phyloP scores from a whole-genome alignment of 2,113 vertebrate genomes.

The Otis tarda region DNA sequence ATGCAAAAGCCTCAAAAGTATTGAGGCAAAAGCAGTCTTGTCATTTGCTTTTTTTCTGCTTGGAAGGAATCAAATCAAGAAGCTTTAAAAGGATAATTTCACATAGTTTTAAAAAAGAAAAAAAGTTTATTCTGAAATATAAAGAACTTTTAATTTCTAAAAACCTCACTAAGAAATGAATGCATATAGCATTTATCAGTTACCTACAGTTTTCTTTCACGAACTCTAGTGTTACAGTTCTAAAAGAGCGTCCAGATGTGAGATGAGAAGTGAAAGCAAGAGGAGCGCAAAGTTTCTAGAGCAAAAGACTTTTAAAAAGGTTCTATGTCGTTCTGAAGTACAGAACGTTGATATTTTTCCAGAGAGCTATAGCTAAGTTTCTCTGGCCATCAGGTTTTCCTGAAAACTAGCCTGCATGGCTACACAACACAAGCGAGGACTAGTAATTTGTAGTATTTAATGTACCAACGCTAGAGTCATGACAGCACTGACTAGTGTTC shows the following conservation, averaged over 20 bases:
- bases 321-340: neutral
- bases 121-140: no score
- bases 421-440: neutral
- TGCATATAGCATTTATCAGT: neutral
- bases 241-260: neutral
- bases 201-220: neutral
- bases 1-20: neutral
- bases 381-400: neutral
- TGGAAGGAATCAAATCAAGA: neutral
- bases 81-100: neutral
- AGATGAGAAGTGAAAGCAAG: neutral
- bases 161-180: neutral
- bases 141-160: no score
- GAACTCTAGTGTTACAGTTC: neutral
- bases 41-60: neutral
- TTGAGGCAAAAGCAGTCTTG: neutral
- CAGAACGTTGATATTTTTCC: neutral
- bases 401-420: neutral
- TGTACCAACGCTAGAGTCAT: neutral
- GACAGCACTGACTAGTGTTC: neutral
- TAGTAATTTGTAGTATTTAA: neutral
- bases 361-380: neutral
- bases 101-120: neutral
- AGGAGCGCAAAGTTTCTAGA: neutral
- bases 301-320: neutral